Evolutionary conservation across 1,140 invertebrate genomes (phyloP), one percentile per base, ranked within the genome.

Genomic region (Saccostrea cuccullata): DNA sequence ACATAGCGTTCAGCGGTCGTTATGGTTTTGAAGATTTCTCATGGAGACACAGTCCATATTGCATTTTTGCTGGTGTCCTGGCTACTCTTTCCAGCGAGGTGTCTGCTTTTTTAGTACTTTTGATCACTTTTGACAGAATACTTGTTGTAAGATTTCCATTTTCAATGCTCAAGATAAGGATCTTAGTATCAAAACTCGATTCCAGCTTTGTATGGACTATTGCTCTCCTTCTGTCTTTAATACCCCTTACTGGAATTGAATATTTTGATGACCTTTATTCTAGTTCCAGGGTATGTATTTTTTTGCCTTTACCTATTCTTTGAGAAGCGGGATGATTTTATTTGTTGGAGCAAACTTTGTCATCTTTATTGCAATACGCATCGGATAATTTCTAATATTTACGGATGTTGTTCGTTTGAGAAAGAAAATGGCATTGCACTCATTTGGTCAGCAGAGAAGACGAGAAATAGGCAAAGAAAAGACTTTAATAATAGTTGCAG

Each of bases 81-180:
- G 96, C 96, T 90, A 97, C 96, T 30, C 95, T 97, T 85, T 97
- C 96, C 83, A 96, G 96, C 89, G 96, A 97, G 93, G 95, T 96
- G 9, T 96, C 96, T 1, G 96, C 97, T 26, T 93, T 91, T 36
- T 92, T 91, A 58, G 86, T 94, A 3, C 85, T 87, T 13, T 87
- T 93, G 0, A 93, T 94, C 13, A 92, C 94, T 6, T 36, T 92
- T 13, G 94, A 94, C 73, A 87, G 93, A 15, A 89, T 92, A 55
- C 23, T 93, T 0, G 88, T 88, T 13, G 90, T 94, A 36, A 87
- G 91, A 26, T 93, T 91, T 67, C 93, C 93, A 1, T 92, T 94
- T 56, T 86, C 89, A 17, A 73, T 85, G 3, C 13, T 82, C 0
- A 47, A 85, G 13, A 86, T 91, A n/a, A 87, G 82, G 20, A 30